phyloP scores from a whole-genome alignment of 2,113 vertebrate genomes.

The Centrocercus urophasianus region DNA sequence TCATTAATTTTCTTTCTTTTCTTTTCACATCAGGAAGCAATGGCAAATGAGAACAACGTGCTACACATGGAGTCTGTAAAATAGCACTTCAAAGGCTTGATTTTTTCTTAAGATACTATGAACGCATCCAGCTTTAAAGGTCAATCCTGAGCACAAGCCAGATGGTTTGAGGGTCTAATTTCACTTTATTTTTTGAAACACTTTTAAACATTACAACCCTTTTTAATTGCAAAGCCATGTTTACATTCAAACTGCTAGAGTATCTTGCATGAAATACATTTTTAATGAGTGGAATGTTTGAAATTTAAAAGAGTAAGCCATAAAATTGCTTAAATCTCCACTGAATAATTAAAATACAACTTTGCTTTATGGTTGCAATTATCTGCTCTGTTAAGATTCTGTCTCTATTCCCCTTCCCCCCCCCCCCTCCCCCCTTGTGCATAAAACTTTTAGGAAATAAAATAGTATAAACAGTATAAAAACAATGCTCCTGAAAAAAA shows the following conservation, averaged over 20 bases:
- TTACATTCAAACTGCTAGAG: background rate
- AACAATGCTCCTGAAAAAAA: background rate
- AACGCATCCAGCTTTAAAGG: background rate
- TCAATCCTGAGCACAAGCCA: constrained; percentile 9
- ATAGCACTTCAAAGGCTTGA: background rate
- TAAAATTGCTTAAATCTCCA: constrained; percentile 36
- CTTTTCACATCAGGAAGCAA: background rate
- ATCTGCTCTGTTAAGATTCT: constrained; percentile 60
- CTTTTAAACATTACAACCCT: background rate
- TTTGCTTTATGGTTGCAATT: constrained; percentile 59
- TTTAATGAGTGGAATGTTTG: constrained; percentile 47
- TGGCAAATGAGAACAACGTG: background rate
- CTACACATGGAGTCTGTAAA: background rate
- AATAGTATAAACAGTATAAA: background rate
- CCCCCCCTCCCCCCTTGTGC: too few species aligned
- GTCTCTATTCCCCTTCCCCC: background rate
- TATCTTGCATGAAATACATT: constrained; percentile 18
- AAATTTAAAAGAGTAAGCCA: constrained; percentile 14
- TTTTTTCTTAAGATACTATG: background rate
- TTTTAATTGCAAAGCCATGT: constrained; percentile 40
- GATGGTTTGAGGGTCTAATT: constrained; percentile 26
- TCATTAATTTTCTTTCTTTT: too few species aligned
- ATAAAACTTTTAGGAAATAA: constrained; percentile 21
- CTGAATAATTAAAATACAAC: constrained; percentile 61
- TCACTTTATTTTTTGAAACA: background rate